Base-by-base conservation (phyloP, 1,140 invertebrate species). In the Drosophila athabasca region DNA sequence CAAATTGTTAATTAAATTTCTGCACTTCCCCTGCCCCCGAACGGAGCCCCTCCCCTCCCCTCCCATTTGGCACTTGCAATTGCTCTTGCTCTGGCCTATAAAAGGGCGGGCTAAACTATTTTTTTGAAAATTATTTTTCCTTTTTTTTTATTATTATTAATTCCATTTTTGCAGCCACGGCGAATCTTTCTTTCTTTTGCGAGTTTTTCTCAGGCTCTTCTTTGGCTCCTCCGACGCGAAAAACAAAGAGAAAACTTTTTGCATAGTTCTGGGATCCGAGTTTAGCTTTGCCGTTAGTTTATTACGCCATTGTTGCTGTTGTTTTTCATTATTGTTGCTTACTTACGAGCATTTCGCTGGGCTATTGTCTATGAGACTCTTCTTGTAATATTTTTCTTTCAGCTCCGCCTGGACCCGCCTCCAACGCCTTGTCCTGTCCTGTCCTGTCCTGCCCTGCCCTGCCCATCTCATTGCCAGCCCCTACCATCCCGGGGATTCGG, bases 1-100 rank as follows among this genome's bases (percentile, higher is more conserved):
- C 58, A 78, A 73, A 83, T 83, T 82, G 62, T 82, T 82, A 83
- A 82, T 82, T 82, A 82, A 83, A 82, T 82, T 82, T 83, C 11
- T 58, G 65, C 45, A 26, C 64, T 67, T 51, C 11, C 44, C 31
- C 31, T 3, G 24, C 24, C 51, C 51, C 48, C 17, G 0, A 19
- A 1, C 17, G 17, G 17, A 19, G 50, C 31, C 31, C 2, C 2
- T 45, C 15, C 15, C 2, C 2, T 45, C 15, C 15, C 46, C 26
- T 43, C 57, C 51, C 62, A 57, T 52, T 17, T 39, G 49, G 43
- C 48, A 26, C 22, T 50, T 46, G 53, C 67, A 5, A 2, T 4
- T 4, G 4, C 24, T 26, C 5, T 31, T 45, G 43, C 48, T 41
- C 35, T 50, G 52, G 59, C 67, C 54, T 45, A 76, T 17, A 57